These are phyloP conservation scores for Tromatobia lineatoria DNA, from an alignment of 2,888 invertebrate genomes.

Conservation along the genomic window DNA sequence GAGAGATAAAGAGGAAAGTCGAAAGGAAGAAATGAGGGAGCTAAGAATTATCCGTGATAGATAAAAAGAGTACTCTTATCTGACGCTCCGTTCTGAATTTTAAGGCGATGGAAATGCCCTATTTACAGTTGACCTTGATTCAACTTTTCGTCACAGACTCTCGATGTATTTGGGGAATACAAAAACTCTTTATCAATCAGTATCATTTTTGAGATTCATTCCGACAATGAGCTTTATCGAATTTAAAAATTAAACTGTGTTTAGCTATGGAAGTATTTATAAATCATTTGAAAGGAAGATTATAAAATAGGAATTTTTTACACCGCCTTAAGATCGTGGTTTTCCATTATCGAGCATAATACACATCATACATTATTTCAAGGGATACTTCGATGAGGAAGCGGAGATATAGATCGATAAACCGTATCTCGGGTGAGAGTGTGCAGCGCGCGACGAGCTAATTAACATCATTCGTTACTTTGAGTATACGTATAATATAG, in stretches of 20 bases:
- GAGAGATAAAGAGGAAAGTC: constrained; percentile 33
- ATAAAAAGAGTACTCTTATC: constrained; percentile 37
- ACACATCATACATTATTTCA: constrained; percentile 8
- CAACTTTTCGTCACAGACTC: background rate
- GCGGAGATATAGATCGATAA: constrained; percentile 7
- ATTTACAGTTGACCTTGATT: constrained; percentile 7
- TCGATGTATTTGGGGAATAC: background rate
- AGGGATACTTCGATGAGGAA: constrained; percentile 10
- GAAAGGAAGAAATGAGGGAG: constrained; percentile 20
- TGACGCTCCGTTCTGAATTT: constrained; percentile 29
- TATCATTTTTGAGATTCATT: background rate
- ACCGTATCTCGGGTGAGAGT: constrained; percentile 55
- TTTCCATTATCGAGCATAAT: constrained; percentile 3
- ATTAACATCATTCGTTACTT: constrained; percentile 71
- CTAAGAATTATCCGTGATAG: constrained; percentile 23
- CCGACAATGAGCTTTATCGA: background rate
- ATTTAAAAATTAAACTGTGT: constrained; percentile 2
- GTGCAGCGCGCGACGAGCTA: constrained; percentile 70
- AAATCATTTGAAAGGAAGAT: background rate
- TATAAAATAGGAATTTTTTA: constrained; percentile 18
- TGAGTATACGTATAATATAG: constrained; percentile 70
- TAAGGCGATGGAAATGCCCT: constrained; percentile 14
- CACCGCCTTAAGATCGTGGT: constrained; percentile 14
- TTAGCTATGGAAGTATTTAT: background rate
- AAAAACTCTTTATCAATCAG: background rate